Evolutionary conservation across 1,140 invertebrate genomes (phyloP), one percentile per base, ranked within the genome.

Genomic region (Microvelia longipes): DNA sequence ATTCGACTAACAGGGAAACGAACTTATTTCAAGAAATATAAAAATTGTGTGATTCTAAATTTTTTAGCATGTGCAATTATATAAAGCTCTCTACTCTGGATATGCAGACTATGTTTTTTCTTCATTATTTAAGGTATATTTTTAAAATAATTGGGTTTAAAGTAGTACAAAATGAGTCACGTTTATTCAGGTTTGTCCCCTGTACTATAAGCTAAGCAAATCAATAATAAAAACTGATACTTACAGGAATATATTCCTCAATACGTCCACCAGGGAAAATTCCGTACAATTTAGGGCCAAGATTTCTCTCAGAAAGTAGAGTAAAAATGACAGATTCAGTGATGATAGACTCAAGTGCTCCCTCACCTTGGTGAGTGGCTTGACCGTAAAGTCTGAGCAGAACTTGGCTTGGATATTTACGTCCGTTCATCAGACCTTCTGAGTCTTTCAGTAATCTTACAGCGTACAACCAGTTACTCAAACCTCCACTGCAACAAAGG

Each of bases 321-420:
- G 94, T 93, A 77, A 97, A 98, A 64, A 98, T 93, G 0, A 98
- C 93, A n/a, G 90, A 94, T 77, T 97, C 93, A 2, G 92, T 95
- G 65, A 96, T 90, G 64, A 96, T 87, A 26, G 87, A 86, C 75
- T 94, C 91, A 68, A 93, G 81, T 1, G 89, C 90, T 68, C 89
- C 83, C 78, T 94, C 91, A 11, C 90, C 90, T 74, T 92, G 91
- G 19, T 50, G 35, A 50, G 5, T 50, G 15, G 91, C 88, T 79
- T 95, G 91, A 0, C 95, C 95, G 80, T 97, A 98, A 66, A 98
- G 87, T 68, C 95, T 83, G 60, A 98, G 81, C 29, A 98, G 80
- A 25, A 97, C 93, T 82, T 83, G 79, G n/a, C 77, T 75, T 15
- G 86, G 86, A 75, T 87, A 84, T 19, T 70, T 66, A 13, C 2